Evolutionary conservation across 1,140 invertebrate genomes (phyloP).

Genomic region (Aphelenchoides avenae): DNA sequence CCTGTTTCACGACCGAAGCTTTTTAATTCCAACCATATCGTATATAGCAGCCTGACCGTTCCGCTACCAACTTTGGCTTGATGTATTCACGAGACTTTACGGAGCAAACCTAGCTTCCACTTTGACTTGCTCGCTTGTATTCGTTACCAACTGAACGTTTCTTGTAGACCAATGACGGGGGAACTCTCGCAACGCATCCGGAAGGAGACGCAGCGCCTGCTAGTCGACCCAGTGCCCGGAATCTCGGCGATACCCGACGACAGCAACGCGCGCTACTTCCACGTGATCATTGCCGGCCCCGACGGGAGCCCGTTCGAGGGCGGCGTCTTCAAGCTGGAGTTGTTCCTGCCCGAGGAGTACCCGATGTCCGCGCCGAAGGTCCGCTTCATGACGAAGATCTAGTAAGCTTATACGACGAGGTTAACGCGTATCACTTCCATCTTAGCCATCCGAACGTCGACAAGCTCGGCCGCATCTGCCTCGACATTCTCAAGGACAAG

Average conservation of each 20-base stretch:
- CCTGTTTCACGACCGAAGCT: no score
- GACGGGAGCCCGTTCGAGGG: constrained; percentile 41
- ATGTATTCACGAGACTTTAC: no score
- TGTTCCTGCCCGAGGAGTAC: constrained; percentile 75
- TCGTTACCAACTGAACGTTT: no score
- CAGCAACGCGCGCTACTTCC: constrained; percentile 88
- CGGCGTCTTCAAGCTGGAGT: constrained; percentile 72
- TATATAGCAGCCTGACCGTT: no score
- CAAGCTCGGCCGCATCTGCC: constrained; percentile 72
- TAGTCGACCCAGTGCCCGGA: constrained; percentile 82
- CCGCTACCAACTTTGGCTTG: no score
- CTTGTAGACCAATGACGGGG: no score
- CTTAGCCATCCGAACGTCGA: constrained; percentile 63
- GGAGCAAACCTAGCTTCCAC: no score
- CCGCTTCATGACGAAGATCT: constrained; percentile 74
- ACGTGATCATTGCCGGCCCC: constrained; percentile 75
- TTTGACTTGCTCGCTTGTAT: no score
- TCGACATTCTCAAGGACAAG: constrained; percentile 76
- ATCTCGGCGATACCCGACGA: constrained; percentile 91
- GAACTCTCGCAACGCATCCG: constrained; percentile 2
- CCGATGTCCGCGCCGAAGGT: constrained; percentile 76
- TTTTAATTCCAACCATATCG: no score
- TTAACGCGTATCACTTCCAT: constrained; percentile 78
- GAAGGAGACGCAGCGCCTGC: constrained; percentile 7
- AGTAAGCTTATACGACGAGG: constrained; percentile 73